Conservation (phyloP, 2,888 invertebrate genomes). For the Mythimna albipuncta region DNA sequence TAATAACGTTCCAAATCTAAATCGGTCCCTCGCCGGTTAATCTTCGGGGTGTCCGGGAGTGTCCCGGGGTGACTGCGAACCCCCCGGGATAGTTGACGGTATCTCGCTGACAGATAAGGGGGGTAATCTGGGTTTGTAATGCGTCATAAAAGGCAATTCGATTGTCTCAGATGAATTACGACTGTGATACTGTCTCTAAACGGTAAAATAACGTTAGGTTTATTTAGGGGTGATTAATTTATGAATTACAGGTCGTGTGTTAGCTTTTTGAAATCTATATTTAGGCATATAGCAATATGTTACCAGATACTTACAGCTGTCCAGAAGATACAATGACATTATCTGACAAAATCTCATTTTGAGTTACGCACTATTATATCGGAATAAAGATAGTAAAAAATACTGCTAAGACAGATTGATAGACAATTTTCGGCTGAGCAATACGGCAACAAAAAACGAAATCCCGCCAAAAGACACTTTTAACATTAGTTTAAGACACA, state of each 20-base stretch:
- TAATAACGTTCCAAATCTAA: conserved; percentile 64
- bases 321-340: no score
- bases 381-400: no score
- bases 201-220: conserved; percentile 73
- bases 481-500: no score
- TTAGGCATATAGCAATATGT: neutral
- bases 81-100: conserved; percentile 85
- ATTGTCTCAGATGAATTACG: conserved; percentile 84
- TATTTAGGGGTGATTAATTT: conserved; percentile 61
- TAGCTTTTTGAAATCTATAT: neutral
- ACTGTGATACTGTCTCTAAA: conserved; percentile 73
- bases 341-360: no score
- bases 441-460: no score
- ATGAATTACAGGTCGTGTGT: conserved; percentile 28
- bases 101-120: conserved; percentile 85
- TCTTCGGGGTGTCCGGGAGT: conserved; percentile 54
- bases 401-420: no score
- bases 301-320: no score
- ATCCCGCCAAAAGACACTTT: no score
- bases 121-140: conserved; percentile 77
- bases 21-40: conserved; percentile 67
- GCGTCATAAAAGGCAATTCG: conserved; percentile 87
- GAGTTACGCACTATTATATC: no score
- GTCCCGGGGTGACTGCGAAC: conserved; percentile 67
- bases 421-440: no score